phyloP scores from a whole-genome alignment of 2,113 vertebrate species.

The Holacanthus passer region DNA sequence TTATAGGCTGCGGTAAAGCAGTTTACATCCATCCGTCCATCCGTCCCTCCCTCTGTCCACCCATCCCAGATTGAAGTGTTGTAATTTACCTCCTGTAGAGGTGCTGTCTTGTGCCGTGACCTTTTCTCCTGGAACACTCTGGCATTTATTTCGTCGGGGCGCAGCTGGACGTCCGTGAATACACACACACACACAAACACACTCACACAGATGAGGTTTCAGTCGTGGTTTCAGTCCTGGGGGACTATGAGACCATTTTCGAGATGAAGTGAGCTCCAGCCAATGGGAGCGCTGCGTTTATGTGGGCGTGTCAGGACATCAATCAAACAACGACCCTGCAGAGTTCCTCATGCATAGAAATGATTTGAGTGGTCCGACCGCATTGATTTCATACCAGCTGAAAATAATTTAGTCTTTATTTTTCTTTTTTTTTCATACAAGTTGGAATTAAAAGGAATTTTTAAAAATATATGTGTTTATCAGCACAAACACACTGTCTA shows the following conservation, averaged over 20 bases:
- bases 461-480: not conserved
- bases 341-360: slow-evolving; percentile 29
- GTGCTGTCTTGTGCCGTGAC: slow-evolving; percentile 58
- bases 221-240: not conserved
- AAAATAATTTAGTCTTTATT: no score
- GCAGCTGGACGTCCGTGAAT: slow-evolving; percentile 36
- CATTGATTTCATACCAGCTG: not conserved
- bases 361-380: not conserved
- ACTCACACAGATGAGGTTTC: slow-evolving; percentile 34
- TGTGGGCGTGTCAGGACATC: slow-evolving; percentile 24
- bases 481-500: not conserved
- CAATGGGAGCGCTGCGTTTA: not conserved
- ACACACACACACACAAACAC: slow-evolving; percentile 6
- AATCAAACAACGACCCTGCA: slow-evolving; percentile 18
- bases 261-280: slow-evolving; percentile 16
- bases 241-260: slow-evolving; percentile 1
- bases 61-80: slow-evolving; percentile 14
- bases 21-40: not conserved
- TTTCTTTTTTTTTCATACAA: no score
- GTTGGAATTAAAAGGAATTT: not conserved
- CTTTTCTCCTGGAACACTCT: slow-evolving; percentile 64
- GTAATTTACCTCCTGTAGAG: slow-evolving; percentile 68
- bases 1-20: not conserved
- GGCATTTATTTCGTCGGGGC: slow-evolving; percentile 49
- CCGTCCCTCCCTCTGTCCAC: not conserved